phyloP scores from a whole-genome alignment of 2,113 vertebrate species.

The Sardina pilchardus region DNA sequence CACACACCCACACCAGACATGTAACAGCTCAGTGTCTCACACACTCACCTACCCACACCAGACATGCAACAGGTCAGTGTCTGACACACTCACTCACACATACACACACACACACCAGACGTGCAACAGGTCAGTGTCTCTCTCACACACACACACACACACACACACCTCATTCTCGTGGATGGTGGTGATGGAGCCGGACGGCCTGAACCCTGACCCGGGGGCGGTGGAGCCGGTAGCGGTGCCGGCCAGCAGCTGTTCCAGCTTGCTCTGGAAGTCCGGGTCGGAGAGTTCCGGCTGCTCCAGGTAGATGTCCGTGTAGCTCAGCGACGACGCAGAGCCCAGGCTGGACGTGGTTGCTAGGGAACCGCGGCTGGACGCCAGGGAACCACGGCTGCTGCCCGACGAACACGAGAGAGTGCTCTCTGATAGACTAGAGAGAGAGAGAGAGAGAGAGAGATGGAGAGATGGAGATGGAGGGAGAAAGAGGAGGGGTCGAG shows the following conservation, averaged over 20 bases:
- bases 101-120: no score
- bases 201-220: slow-evolving; percentile 79
- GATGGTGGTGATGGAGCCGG: slow-evolving; percentile 93
- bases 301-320: slow-evolving; percentile 90
- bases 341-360: slow-evolving; percentile 88
- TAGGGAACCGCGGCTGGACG: slow-evolving; percentile 90
- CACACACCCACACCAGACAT: no score
- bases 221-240: slow-evolving; percentile 31
- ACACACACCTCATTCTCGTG: slow-evolving; percentile 84
- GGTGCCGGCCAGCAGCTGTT: slow-evolving; percentile 81
- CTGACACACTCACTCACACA: no score
- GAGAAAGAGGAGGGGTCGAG: neutral
- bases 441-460: slow-evolving; percentile 21
- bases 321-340: slow-evolving; percentile 90
- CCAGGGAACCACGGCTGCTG: slow-evolving; percentile 89
- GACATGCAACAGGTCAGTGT: no score
- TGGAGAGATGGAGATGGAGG: neutral
- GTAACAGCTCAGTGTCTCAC: no score
- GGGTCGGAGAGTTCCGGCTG: slow-evolving; percentile 82
- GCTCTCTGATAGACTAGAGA: slow-evolving; percentile 86
- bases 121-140: no score
- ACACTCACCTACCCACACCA: neutral
- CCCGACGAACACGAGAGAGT: slow-evolving; percentile 93
- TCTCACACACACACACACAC: no score
- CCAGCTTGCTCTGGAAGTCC: slow-evolving; percentile 89